Base-by-base conservation (phyloP, 2,113 vertebrate species). In the Epinephelus moara region DNA sequence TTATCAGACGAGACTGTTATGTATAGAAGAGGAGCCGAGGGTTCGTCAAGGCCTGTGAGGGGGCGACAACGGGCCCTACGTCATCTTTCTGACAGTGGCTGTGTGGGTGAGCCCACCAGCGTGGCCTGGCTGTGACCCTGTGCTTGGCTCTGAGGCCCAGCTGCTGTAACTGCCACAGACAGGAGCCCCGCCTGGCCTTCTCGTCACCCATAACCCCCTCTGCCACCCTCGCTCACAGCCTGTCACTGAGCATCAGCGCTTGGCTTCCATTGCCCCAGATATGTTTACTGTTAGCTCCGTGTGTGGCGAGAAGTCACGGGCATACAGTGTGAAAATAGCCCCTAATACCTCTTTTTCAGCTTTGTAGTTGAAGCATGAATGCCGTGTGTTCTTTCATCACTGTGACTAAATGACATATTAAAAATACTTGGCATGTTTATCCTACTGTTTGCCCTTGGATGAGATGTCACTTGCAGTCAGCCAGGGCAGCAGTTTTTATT, bases 191-290 rank as follows among this genome's bases (percentile, higher is more conserved):
- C 88, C 83, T 77, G 73, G 78, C 81, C 77, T 66, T 75, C 89
- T 74, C 37, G 19, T 78, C 88, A 80, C 87, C 91, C 87, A 62
- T 80, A 89, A 76, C 78, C 85, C 81, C 74, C 80, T 80, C 70
- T 86, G 86, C 85, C 85, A 91, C 93, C 90, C 91, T 86, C 57
- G 82, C 85, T 91, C 90, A 76, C 77, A 90, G 86, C 64, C 92
- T 93, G 94, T 94, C 95, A 91, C 77, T 80, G 82, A 82, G 76
- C 84, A 95, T 95, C 94, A 94, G 85, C 14, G 33, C 88, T 68
- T 42, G 18, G 76, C 76, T 88, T 85, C 50, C 57, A 61, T 71
- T 63, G 85, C 85, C 72, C 66, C 71, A 81, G 45, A 88, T 88
- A 84, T 88, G 80, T 90, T 94, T 85, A 81, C 80, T 45, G 80